Percentiles rank a stretch among this genome's conserved stretches.
Conservation (phyloP, 1,140 invertebrate species). For the Elysia chlorotica region DNA sequence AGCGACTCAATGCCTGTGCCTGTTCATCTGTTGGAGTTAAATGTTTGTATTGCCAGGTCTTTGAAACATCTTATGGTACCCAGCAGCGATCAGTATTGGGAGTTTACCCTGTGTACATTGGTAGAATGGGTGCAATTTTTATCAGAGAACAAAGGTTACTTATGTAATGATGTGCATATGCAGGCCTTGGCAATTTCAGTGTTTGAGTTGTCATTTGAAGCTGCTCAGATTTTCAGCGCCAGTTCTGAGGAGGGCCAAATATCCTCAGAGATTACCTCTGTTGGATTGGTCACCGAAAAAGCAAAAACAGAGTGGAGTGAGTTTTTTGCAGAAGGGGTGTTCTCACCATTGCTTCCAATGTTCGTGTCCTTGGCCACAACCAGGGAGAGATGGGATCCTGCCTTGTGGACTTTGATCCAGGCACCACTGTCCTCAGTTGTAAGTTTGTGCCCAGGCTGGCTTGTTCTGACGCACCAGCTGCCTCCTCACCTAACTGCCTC, state of each 20-base stretch:
- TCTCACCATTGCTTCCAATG: conserved; percentile 43
- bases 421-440: conserved; percentile 36
- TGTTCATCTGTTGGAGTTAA: background rate
- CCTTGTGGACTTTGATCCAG: conserved; percentile 22
- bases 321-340: conserved; percentile 58
- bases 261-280: background rate
- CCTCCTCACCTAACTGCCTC: conserved; percentile 47
- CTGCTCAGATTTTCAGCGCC: background rate
- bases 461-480: conserved; percentile 50
- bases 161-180: background rate
- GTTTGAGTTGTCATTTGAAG: background rate
- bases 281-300: background rate
- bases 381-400: too few species aligned
- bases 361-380: conserved; percentile 43
- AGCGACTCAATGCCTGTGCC: too few species aligned
- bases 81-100: background rate
- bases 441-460: conserved; percentile 36
- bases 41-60: background rate
- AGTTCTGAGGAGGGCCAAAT: background rate
- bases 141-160: background rate
- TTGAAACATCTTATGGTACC: background rate
- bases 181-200: background rate
- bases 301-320: conserved; percentile 38
- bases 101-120: conserved; percentile 12
- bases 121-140: conserved; percentile 20